Percentiles rank a stretch among this genome's conserved stretches.
Conservation (phyloP, 2,888 invertebrate species). For the Malacosoma neustria region DNA sequence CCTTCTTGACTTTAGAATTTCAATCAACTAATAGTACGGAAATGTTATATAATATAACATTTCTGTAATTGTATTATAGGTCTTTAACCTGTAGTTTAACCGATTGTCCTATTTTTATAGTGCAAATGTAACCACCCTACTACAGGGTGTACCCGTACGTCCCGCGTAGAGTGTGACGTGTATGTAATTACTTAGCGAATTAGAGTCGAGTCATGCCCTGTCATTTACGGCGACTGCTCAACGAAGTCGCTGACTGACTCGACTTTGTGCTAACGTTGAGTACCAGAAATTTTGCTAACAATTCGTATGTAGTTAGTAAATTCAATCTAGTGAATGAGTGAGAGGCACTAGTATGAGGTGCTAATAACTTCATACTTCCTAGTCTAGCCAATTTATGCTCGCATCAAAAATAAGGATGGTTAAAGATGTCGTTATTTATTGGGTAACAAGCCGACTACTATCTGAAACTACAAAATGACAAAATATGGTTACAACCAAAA, state of each 20-base stretch:
- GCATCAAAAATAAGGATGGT: too few relatives aligned
- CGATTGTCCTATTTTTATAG: background rate
- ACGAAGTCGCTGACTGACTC: conserved; percentile 12
- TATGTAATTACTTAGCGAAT: conserved; percentile 65
- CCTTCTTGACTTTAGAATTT: too few relatives aligned
- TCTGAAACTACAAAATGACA: too few relatives aligned
- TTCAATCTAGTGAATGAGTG: conserved; percentile 11
- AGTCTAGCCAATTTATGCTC: too few relatives aligned
- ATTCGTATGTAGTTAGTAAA: background rate
- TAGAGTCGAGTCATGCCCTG: conserved; percentile 63
- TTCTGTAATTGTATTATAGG: too few relatives aligned
- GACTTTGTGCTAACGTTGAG: conserved; percentile 6
- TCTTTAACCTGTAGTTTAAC: background rate
- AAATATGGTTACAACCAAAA: too few relatives aligned
- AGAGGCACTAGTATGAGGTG: too few relatives aligned
- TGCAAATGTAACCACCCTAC: conserved; percentile 16
- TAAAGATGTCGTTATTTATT: too few relatives aligned
- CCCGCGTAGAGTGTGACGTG: conserved; percentile 50
- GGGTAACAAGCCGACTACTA: too few relatives aligned
- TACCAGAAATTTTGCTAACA: conserved; percentile 5
- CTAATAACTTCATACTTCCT: too few relatives aligned
- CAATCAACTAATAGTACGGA: too few relatives aligned
- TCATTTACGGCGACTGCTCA: conserved; percentile 52
- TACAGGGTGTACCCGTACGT: conserved; percentile 23
- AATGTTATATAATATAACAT: too few relatives aligned